Base-by-base conservation (phyloP, 2,113 vertebrate species). In the Ceyx melanurus region DNA sequence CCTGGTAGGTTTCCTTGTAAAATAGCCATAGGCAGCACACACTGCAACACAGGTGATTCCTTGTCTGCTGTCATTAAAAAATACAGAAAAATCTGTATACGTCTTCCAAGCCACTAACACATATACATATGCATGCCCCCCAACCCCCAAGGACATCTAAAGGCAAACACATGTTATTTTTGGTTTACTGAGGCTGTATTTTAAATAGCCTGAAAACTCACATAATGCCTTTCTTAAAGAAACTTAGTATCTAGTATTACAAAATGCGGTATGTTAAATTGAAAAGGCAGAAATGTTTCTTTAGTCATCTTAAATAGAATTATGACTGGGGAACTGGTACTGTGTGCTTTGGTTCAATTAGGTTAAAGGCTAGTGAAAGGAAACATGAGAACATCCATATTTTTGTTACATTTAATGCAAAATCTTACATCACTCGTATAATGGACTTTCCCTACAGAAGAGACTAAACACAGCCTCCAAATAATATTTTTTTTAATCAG, bases 1-100 rank as follows among this genome's bases (percentile, higher is more conserved):
- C 29, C 62, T 95, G 60, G 86, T 97, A 94, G 71, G 73, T 96
- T 96, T 97, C 89, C 91, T 96, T 97, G 85, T 93, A 96, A 97
- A 96, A 96, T 92, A 97, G 86, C 88, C 82, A 92, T 68, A 74
- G 91, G 75, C 87, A 70, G 84, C 45, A 70, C 7, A 20, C 26
- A 50, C 13, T 62, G 54, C 12, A 76, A 58, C 31, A 13, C 26
- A 66, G 88, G 35, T 1, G 13, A 80, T 88, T 90, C 67, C 64
- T 92, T 94, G 64, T 82, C 77, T 86, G 42, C 62, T 70, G 33
- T 28, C 74, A 81, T 46, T 89, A 64, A 31, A 67, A 88, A 79
- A 35, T 28, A 19, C 3, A 42, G 3, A 43, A 90, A 45, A 78
- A 80, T 89, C 58, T 76, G 6, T 76, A 42, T 89, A 31, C 67